phyloP scores from a whole-genome alignment of 2,888 invertebrate genomes.

The Heliconius cydno region DNA sequence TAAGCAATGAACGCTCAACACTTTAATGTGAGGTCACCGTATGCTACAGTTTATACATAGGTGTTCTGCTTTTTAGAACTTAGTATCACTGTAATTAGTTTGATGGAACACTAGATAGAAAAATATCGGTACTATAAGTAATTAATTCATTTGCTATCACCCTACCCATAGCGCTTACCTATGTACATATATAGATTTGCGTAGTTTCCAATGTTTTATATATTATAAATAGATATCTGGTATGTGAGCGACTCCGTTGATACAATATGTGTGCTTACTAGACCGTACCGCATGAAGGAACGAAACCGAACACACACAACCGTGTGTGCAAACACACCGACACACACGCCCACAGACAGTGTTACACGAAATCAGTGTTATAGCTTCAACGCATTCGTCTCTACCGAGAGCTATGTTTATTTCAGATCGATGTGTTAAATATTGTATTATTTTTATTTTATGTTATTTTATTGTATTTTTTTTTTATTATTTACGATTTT shows the following conservation, averaged over 20 bases:
- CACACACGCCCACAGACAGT: conserved; percentile 55
- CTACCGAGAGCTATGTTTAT: conserved; percentile 48
- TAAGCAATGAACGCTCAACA: not conserved
- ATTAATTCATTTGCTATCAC: conserved; percentile 42
- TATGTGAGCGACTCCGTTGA: conserved; percentile 79
- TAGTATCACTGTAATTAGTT: conserved; percentile 20
- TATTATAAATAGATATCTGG: conserved; percentile 66
- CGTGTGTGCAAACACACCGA: conserved; percentile 58
- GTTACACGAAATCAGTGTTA: conserved; percentile 59
- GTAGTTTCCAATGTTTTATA: conserved; percentile 52
- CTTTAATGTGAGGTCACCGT: conserved; percentile 1
- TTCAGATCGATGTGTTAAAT: conserved; percentile 52
- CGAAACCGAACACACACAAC: conserved; percentile 62
- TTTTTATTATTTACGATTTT: conserved; percentile 53
- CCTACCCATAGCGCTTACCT: conserved; percentile 55
- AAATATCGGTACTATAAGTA: conserved; percentile 14
- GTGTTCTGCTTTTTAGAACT: conserved; percentile 20
- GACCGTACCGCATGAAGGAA: conserved; percentile 69
- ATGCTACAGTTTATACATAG: not conserved
- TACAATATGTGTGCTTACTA: conserved; percentile 73
- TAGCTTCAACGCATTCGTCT: conserved; percentile 49
- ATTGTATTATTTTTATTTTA: conserved; percentile 58
- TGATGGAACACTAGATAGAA: conserved; percentile 11
- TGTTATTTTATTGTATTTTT: conserved; percentile 50
- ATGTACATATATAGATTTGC: conserved; percentile 53